Conservation (phyloP, 2,797 vertebrate species). For the Notolepis coatsorum region DNA sequence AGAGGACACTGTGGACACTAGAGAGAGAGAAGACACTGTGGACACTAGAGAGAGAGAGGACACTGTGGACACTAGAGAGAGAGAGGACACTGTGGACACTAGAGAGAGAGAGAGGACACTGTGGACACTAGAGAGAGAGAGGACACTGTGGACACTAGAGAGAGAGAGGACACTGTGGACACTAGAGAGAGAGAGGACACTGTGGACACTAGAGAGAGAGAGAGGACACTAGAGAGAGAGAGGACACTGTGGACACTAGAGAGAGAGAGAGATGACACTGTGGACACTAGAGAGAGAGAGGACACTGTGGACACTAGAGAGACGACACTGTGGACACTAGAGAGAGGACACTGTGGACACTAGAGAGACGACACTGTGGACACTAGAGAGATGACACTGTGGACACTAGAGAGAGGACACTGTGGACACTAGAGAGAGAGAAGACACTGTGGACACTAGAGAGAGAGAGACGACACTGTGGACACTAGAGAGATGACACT, state of each 20-base stretch:
- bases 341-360: slow-evolving; percentile 31
- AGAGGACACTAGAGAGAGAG: no score
- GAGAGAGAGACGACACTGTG: slow-evolving; percentile 27
- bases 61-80: slow-evolving; percentile 32
- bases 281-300: slow-evolving; percentile 32
- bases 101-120: slow-evolving; percentile 28
- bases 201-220: slow-evolving; percentile 33
- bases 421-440: no score
- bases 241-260: slow-evolving; percentile 28
- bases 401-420: slow-evolving; percentile 33
- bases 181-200: slow-evolving; percentile 25
- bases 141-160: slow-evolving; percentile 29
- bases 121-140: slow-evolving; percentile 33
- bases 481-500: slow-evolving; percentile 34
- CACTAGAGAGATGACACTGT: slow-evolving; percentile 27
- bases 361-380: slow-evolving; percentile 28
- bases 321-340: no score
- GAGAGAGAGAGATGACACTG: slow-evolving; percentile 27
- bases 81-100: slow-evolving; percentile 30
- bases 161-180: slow-evolving; percentile 32
- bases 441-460: slow-evolving; percentile 28
- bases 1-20: no score
- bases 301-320: slow-evolving; percentile 30
- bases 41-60: slow-evolving; percentile 31
- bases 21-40: slow-evolving; percentile 27